A percentile compares a stretch with the other conserved stretches of the same genome.
phyloP scores from a whole-genome alignment of 2,797 vertebrate genomes.

The Megalops cyprinoides region DNA sequence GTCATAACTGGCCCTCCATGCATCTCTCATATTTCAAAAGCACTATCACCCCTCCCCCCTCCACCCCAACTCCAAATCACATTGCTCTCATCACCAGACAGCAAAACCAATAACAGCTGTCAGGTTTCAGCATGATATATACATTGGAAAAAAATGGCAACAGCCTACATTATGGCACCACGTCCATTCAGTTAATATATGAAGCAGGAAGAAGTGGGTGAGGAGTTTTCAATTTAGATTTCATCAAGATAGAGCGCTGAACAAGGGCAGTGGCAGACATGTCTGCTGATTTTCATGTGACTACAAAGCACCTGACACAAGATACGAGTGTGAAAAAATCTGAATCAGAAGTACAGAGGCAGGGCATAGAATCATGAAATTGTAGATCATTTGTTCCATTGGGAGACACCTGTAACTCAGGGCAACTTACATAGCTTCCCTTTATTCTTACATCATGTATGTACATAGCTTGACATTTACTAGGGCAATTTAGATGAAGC shows the following conservation, averaged over 20 bases:
- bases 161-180: not conserved
- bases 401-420: too few species aligned
- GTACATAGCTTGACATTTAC: too few species aligned
- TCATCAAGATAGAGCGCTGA: not conserved
- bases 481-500: too few species aligned
- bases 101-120: not conserved
- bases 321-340: not conserved
- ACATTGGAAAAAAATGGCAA: not conserved
- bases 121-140: not conserved
- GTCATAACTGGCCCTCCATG: not conserved
- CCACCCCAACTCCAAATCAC: not conserved
- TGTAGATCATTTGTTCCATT: too few species aligned
- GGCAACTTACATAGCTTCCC: too few species aligned
- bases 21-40: not conserved
- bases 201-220: not conserved
- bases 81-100: constrained; percentile 1
- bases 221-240: constrained; percentile 15
- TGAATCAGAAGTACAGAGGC: not conserved
- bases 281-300: not conserved
- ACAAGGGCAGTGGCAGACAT: not conserved
- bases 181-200: not conserved
- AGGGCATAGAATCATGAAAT: too few species aligned
- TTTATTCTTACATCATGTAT: too few species aligned
- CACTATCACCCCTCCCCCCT: not conserved
- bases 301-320: not conserved